Percentiles rank a stretch among this genome's conserved stretches.
phyloP scores from a whole-genome alignment of 2,888 invertebrate species.

The Nephrotoma appendiculata region DNA sequence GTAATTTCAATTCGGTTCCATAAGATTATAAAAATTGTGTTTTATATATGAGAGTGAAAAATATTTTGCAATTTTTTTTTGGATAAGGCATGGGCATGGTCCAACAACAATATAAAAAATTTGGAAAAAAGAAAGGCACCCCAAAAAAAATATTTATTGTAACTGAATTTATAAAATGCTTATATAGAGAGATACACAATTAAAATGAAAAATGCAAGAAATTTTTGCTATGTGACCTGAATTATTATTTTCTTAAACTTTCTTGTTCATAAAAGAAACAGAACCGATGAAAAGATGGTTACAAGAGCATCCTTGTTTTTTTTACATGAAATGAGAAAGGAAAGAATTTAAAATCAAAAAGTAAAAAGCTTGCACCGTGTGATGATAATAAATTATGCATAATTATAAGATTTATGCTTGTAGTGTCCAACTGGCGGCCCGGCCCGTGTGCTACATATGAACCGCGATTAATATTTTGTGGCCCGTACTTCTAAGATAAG shows the following conservation, averaged over 20 bases:
- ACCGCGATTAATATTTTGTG: no score
- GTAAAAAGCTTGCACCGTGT: not conserved
- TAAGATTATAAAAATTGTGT: not conserved
- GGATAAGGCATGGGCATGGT: not conserved
- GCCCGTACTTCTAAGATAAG: no score
- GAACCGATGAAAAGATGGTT: not conserved
- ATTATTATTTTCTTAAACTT: not conserved
- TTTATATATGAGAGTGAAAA: not conserved
- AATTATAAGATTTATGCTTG: not conserved
- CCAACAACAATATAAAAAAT: not conserved
- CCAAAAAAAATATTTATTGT: no score
- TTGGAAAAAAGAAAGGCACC: no score
- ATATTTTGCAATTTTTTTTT: not conserved
- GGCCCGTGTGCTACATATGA: no score
- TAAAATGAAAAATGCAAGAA: not conserved
- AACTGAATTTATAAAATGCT: not conserved
- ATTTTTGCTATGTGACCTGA: not conserved
- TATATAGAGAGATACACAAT: not conserved
- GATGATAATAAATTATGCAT: not conserved
- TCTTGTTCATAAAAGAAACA: not conserved
- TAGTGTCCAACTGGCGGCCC: no score
- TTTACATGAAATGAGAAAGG: not conserved
- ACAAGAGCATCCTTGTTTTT: not conserved
- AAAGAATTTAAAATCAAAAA: not conserved
- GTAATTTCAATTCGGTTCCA: not conserved